Conservation (phyloP, 2,113 vertebrate species). For the Onychostoma macrolepis region DNA sequence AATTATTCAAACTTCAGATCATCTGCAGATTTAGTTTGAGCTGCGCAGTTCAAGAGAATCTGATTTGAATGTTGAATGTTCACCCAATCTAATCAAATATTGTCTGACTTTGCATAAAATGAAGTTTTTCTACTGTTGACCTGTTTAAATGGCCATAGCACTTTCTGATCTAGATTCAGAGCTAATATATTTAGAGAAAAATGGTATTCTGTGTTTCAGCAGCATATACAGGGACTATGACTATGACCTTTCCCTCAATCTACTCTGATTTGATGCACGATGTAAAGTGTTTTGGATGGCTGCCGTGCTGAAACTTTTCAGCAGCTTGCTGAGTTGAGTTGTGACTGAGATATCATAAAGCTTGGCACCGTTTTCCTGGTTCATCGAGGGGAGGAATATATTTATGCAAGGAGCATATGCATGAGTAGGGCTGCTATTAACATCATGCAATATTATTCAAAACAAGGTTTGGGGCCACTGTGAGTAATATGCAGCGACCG, state of each 20-base stretch:
- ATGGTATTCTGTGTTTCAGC: conserved; percentile 16
- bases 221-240: conserved; percentile 28
- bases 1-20: conserved; percentile 3
- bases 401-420: conserved; percentile 32
- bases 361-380: conserved; percentile 15
- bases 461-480: background rate
- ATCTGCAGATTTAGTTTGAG: background rate
- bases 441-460: conserved; percentile 27
- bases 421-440: background rate
- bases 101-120: background rate
- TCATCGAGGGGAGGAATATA: conserved; percentile 2
- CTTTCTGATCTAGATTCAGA: conserved; percentile 19
- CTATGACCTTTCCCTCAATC: background rate
- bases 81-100: background rate
- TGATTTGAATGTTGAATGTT: conserved; percentile 5
- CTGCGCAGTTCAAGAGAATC: background rate
- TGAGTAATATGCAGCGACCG: background rate
- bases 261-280: conserved; percentile 12
- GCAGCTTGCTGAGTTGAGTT: conserved; percentile 13
- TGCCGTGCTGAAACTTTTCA: conserved; percentile 39
- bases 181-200: background rate
- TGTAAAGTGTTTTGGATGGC: conserved; percentile 25
- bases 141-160: background rate
- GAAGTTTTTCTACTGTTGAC: background rate
- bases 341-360: conserved; percentile 20